Base-by-base conservation (phyloP, 2,888 invertebrate genomes). In the Drosophila kokeensis region DNA sequence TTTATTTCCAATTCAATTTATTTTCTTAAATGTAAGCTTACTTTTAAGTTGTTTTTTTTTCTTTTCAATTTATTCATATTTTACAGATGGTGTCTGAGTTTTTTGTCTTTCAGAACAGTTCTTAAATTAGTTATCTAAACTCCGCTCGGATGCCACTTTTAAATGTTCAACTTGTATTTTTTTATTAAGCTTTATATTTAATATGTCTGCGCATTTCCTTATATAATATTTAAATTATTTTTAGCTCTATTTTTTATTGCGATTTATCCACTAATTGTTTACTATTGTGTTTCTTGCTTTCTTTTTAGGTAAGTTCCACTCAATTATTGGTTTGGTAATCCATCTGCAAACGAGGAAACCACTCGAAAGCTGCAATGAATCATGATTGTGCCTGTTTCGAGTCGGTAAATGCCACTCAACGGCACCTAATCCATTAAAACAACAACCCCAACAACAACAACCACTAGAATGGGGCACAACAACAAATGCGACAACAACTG, bases 301-400 rank as follows among this genome's bases (percentile, higher is more conserved):
- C 73, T 72, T 80, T 82, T n/a, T 53, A 82, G 82, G 82, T 82
- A 82, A 82, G 82, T 81, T 50, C 30, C 10, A 27, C 32, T 27
- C 59, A 34, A 21, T 38, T 32, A 21, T 34, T 45, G 45, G 50
- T 29, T 48, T 45, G 73, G 53, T 61, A 68, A 68, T 62, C 59
- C 59, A 58, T 42, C 50, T 62, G 50, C 30, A n/a, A 24, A 48
- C 4, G 8, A 11, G 24, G 29, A 57, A 60, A 40, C 4, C 49
- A 34, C 64, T 53, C 48, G 27, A 69, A 63, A 36, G 48, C 54
- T 32, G 60, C 76, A 66, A 73, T 83, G 83, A 80, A 70, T 81
- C 81, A 82, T 69, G 69, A 24, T 53, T 52, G 29, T 40, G 30
- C 54, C 64, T 55, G 69, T 49, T 57, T 48, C 48, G 53, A 50